Base-by-base conservation (phyloP, 2,113 vertebrate species). In the Cephalopholis sonnerati region DNA sequence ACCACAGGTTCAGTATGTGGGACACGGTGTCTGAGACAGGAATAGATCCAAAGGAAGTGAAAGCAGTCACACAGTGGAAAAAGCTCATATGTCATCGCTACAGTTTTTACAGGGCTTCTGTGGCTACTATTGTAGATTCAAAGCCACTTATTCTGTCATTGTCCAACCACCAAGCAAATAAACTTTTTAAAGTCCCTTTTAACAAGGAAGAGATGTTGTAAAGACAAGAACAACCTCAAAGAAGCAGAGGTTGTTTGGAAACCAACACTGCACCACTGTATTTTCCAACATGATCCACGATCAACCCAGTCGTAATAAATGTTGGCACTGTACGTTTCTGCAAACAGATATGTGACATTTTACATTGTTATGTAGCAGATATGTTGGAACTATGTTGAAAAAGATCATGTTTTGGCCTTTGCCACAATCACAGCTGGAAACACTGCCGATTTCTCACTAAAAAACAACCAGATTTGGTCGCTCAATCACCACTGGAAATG, bases 11-110 rank as follows among this genome's bases (percentile, higher is more conserved):
- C 67, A 68, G 44, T 68, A 66, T 78, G 81, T 74, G 77, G 64
- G 71, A 64, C 73, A 48, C 70, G 46, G 39, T 11, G 75, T 89
- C 82, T 87, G 86, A 80, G 84, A 76, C 86, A 86, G 44, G 72
- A 92, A 89, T 88, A 91, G 84, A 84, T 72, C 67, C 75, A 61
- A 50, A 89, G 87, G 84, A 88, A 88, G 87, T 85, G 68, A 89
- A 86, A 87, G 80, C 77, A 86, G 86, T 87, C 63, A 66, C 48
- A 65, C 50, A 67, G 83, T 89, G 90, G 87, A 91, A 90, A 89
- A 89, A 84, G 83, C 76, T 81, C 48, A 84, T 93, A 90, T 84
- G 83, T 91, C 88, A 89, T 87, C 82, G 59, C 80, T 27, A 3
- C n/a, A 20, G 51, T 55, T 77, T 84, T 86, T 84, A 79, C 62